Evolutionary conservation across 2,797 vertebrate species (phyloP).

Genomic region (Bradypodion pumilum): DNA sequence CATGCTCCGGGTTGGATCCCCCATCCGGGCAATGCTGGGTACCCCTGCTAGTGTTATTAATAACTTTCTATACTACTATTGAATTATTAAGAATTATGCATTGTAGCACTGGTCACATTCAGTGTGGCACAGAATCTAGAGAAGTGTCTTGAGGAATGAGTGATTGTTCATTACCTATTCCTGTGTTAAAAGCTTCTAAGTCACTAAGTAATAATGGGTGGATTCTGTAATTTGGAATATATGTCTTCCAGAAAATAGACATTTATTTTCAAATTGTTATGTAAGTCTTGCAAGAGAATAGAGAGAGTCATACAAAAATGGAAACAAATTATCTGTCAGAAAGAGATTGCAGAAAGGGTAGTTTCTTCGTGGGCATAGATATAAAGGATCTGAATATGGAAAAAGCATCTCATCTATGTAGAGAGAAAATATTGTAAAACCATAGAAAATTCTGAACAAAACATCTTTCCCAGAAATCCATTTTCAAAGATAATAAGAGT

Average conservation of each 20-base stretch:
- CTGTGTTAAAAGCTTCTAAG: slow-evolving; percentile 31
- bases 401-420: background rate
- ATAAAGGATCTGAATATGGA: slow-evolving; percentile 3
- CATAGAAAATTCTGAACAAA: slow-evolving; percentile 7
- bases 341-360: background rate
- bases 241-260: slow-evolving; percentile 50
- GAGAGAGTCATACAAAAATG: slow-evolving; percentile 2
- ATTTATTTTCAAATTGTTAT: slow-evolving; percentile 50
- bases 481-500: slow-evolving; percentile 17
- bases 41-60: no score
- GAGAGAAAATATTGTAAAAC: background rate
- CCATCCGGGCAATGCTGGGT: no score
- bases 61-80: background rate
- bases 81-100: background rate
- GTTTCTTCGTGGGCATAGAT: slow-evolving; percentile 8
- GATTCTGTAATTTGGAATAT: slow-evolving; percentile 31
- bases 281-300: slow-evolving; percentile 23
- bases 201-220: slow-evolving; percentile 21
- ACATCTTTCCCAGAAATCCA: slow-evolving; percentile 9
- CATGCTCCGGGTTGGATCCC: no score
- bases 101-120: background rate
- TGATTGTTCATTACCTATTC: background rate
- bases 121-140: background rate
- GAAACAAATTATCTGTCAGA: background rate
- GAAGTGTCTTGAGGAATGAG: background rate